phyloP scores from a whole-genome alignment of 1,140 invertebrate species.

The Aphis gossypii region DNA sequence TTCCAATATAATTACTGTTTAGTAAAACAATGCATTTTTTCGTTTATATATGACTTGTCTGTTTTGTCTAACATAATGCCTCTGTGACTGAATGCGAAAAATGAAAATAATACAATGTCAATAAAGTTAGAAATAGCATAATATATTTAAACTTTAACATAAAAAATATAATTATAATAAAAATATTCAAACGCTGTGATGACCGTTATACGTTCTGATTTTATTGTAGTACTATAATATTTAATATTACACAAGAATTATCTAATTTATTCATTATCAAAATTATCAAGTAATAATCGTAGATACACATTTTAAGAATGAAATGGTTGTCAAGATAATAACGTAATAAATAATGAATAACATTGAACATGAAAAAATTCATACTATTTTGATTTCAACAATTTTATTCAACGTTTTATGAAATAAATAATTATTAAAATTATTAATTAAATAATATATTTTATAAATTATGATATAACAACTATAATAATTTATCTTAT shows the following conservation, averaged over 20 bases:
- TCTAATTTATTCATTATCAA: background rate
- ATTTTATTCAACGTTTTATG: no score
- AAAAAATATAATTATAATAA: background rate
- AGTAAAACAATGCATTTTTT: no score
- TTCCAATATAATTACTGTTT: no score
- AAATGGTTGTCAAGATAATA: background rate
- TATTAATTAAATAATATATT: background rate
- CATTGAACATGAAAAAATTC: no score
- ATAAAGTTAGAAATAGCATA: background rate
- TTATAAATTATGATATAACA: background rate
- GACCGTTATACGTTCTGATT: background rate
- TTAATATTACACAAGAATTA: background rate
- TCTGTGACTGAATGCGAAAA: no score
- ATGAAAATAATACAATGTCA: background rate
- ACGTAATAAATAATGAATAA: background rate
- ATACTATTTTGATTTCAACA: no score
- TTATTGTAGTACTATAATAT: background rate
- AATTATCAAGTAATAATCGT: no score
- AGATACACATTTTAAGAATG: no score
- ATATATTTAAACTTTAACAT: background rate
- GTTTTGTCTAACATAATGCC: no score
- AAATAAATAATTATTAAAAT: background rate
- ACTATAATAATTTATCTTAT: background rate
- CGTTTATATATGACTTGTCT: no score
- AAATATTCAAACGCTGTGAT: background rate